Base-by-base conservation (phyloP, 2,113 vertebrate species). In the Puffinus mauretanicus region DNA sequence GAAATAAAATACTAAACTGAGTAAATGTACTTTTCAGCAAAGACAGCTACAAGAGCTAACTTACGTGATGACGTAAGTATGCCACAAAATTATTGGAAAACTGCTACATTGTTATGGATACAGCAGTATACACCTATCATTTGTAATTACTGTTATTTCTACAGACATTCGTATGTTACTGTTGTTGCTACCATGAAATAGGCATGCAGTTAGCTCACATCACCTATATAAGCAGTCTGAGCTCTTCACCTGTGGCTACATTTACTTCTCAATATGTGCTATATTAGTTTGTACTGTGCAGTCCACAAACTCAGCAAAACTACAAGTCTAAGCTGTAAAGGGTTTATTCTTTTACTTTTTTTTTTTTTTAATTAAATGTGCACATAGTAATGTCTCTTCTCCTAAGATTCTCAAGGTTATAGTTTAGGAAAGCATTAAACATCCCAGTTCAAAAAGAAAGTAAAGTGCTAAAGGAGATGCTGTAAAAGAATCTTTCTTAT, bases 1-100 rank as follows among this genome's bases (percentile, higher is more conserved):
- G 27, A 72, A 82, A 82, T 61, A n/a, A 86, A 80, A 67, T 60
- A 67, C 16, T 72, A 13, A 40, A 38, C 42, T 58, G 16, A 44
- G 30, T 77, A 81, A 60, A 77, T 40, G 19, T 51, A 64, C 38
- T 72, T 84, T 80, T 46, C 38, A 60, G 11, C 1, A 3, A 54
- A 82, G 70, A 49, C 3, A 54, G n/a, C 19, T 57, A 9, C 0
- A 0, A 65, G 25, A 58, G 9, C 6, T 40, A 34, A 49, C 9
- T 76, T 72, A 51, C 0, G 0, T 49, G n/a, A 67, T 73, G 32
- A 32, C 8, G 3, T 54, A 80, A 83, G 12, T 16, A 10, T 79
- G 11, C 7, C 18, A 10, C 29, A 72, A 64, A 81, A 67, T 49
- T 67, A 32, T 34, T 69, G 36, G 20, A 17, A 71, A 83, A 86